A percentile compares a stretch with the other conserved stretches of the same genome.
phyloP scores from a whole-genome alignment of 1,140 invertebrate genomes.

The Lepidurus couesii region DNA sequence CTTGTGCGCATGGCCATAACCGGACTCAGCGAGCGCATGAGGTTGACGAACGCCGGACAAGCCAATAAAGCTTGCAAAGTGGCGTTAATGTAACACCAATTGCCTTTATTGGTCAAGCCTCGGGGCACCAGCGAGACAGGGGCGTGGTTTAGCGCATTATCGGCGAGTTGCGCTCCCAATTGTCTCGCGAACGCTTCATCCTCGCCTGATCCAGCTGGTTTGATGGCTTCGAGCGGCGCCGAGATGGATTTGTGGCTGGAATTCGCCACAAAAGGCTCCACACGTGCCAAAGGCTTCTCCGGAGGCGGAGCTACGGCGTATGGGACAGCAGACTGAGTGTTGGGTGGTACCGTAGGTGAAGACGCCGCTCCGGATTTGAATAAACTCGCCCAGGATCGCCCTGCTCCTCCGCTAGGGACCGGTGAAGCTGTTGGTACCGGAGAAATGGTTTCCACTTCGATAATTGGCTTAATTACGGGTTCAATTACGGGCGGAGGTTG shows the following conservation, averaged over 20 bases:
- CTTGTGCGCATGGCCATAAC: constrained; percentile 51
- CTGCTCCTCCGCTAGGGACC: background rate
- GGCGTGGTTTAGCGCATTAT: constrained; percentile 65
- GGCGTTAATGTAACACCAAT: constrained; percentile 94
- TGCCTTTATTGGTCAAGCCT: constrained; percentile 81
- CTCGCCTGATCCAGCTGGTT: background rate
- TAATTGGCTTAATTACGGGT: background rate
- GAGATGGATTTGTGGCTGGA: background rate
- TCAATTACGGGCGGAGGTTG: background rate
- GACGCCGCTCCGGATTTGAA: constrained; percentile 27
- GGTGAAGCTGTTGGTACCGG: background rate
- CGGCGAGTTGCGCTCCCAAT: constrained; percentile 38
- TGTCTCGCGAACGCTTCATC: constrained; percentile 24
- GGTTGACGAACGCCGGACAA: constrained; percentile 88
- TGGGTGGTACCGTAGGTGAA: background rate
- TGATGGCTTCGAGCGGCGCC: background rate
- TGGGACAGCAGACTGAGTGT: background rate
- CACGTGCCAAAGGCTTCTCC: constrained; percentile 25
- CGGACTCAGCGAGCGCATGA: constrained; percentile 64
- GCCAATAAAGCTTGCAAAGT: constrained; percentile 81
- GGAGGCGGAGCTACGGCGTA: background rate
- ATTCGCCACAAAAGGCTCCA: constrained; percentile 15
- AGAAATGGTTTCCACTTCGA: background rate
- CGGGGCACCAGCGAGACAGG: constrained; percentile 70
- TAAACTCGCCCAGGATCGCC: constrained; percentile 35